phyloP scores from a whole-genome alignment of 2,797 vertebrate genomes.

The Lepilemur ruficaudatus region DNA sequence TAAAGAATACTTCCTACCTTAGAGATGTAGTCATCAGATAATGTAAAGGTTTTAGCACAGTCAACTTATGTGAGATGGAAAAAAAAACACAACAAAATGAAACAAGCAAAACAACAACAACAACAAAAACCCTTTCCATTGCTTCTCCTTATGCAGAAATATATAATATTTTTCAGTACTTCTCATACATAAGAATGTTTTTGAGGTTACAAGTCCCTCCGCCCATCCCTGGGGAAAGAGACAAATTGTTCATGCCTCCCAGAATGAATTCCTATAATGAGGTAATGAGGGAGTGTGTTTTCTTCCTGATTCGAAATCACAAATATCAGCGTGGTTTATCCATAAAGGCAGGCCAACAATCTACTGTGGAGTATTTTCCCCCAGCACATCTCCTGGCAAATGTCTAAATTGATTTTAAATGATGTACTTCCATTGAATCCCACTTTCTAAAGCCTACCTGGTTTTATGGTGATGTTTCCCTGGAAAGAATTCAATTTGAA shows the following conservation, averaged over 20 bases:
- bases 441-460: conserved; percentile 47
- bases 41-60: background rate
- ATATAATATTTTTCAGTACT: conserved; percentile 38
- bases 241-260: conserved; percentile 12
- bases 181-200: conserved; percentile 59
- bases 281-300: conserved; percentile 62
- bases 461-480: conserved; percentile 50
- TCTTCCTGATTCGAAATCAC: conserved; percentile 60
- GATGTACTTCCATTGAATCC: background rate
- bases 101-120: background rate
- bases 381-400: conserved; percentile 1
- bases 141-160: background rate
- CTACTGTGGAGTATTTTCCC: conserved; percentile 42
- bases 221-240: conserved; percentile 56
- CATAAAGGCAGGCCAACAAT: conserved; percentile 31
- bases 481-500: conserved; percentile 41
- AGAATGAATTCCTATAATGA: conserved; percentile 66
- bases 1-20: background rate
- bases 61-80: background rate
- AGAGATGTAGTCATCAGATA: background rate
- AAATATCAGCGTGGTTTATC: conserved; percentile 57
- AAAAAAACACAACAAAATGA: background rate
- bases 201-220: conserved; percentile 64
- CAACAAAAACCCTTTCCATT: background rate
- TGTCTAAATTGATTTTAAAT: conserved; percentile 8